These are phyloP conservation scores for Drosophila rellima DNA, from an alignment of 2,888 invertebrate genomes.

Conservation along the genomic window DNA sequence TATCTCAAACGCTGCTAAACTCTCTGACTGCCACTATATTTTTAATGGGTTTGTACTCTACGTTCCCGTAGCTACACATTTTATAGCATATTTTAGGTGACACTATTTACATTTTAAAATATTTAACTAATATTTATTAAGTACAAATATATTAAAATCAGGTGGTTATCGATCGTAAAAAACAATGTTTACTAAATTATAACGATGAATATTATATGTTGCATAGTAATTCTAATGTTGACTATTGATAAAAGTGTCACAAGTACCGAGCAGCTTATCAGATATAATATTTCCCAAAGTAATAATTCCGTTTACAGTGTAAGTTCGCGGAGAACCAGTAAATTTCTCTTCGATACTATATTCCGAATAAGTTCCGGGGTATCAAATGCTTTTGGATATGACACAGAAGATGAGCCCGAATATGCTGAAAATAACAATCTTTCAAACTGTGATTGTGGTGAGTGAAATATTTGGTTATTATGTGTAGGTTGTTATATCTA, in stretches of 20 bases:
- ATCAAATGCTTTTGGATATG: conserved; percentile 85
- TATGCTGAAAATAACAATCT: conserved; percentile 87
- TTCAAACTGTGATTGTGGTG: conserved; percentile 92
- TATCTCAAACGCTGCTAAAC: conserved; percentile 7
- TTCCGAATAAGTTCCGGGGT: conserved; percentile 88
- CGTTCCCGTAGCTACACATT: conserved; percentile 35
- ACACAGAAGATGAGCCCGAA: conserved; percentile 87
- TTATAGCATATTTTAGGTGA: conserved; percentile 42
- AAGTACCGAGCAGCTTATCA: conserved; percentile 53
- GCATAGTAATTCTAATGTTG: conserved; percentile 65
- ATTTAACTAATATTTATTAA: conserved; percentile 43
- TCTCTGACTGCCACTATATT: conserved; percentile 28
- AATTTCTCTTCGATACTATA: conserved; percentile 91
- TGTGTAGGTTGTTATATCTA: not conserved
- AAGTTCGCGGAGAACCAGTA: conserved; percentile 87
- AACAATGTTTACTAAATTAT: conserved; percentile 58
- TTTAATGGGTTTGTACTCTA: conserved; percentile 68
- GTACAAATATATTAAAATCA: conserved; percentile 15
- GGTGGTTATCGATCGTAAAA: conserved; percentile 19
- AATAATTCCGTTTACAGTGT: conserved; percentile 40
- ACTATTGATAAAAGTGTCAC: conserved; percentile 51
- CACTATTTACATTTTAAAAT: conserved; percentile 62
- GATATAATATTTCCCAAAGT: conserved; percentile 30
- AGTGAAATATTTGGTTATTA: conserved; percentile 72
- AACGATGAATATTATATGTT: conserved; percentile 67